Evolutionary conservation across 2,888 invertebrate species (phyloP), one percentile per base, ranked within the genome.

Genomic region (Lasioglossum vierecki): DNA sequence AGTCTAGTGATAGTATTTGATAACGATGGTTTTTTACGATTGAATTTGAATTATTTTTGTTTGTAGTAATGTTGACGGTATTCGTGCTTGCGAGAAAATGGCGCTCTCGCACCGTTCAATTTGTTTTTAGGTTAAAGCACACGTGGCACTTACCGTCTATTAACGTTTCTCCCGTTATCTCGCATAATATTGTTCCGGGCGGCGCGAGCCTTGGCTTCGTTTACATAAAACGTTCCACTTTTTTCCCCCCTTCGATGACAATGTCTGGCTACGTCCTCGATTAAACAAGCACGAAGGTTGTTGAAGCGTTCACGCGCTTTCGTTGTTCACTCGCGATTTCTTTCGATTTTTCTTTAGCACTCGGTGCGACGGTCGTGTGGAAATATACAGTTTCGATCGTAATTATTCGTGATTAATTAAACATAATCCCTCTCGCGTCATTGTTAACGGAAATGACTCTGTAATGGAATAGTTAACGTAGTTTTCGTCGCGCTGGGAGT

Each of bases 151-250:
- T 77, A 60, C 53, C 18, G 57, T 49, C 72, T 82, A 39, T 79
- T 83, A 76, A 18, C 39, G 11, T 60, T 63, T 68, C n/a, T 66
- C 68, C 46, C 63, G 73, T 84, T 88, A 86, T 83, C 79, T 79
- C 76, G 22, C 15, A 60, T 72, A 75, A 72, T 39, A 30, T n/a
- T 41, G 68, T 53, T 41, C 39, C 26, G 70, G 73, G 30, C 60
- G 72, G 13, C 22, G 44, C 30, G 57, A n/a, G 68, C 88, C 88
- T 90, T 90, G 88, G 35, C 39, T 79, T 74, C 60, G 82, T 88
- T 89, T 73, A 76, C 88, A 83, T 73, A 80, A 85, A 81, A 82
- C 76, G 81, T 77, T 76, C 77, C 79, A 80, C 75, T 83, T 89
- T 84, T 87, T 84, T 49, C 26, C 53, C 53, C 39, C 35, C 60